Conservation (phyloP, 2,888 invertebrate genomes). For the Napeogenes sylphis region DNA sequence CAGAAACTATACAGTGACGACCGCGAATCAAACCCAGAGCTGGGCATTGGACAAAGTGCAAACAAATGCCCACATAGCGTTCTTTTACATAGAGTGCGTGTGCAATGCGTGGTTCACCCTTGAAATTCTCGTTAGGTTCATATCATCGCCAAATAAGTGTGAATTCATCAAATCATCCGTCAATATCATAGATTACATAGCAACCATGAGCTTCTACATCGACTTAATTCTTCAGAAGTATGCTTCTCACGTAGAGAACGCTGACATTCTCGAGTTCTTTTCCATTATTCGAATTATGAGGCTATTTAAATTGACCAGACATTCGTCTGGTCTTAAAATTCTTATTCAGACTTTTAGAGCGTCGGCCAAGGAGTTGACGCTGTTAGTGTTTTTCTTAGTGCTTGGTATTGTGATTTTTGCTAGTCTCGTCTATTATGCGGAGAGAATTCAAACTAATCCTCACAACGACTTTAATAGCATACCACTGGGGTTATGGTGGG, state of each 20-base stretch:
- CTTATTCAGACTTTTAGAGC: slow-evolving; percentile 98
- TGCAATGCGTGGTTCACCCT: slow-evolving; percentile 99
- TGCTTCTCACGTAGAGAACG: slow-evolving; percentile 94
- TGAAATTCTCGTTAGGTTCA: slow-evolving; percentile 95
- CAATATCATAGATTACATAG: slow-evolving; percentile 99
- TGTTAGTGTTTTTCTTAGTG: slow-evolving; percentile 98
- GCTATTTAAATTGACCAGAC: slow-evolving; percentile 96
- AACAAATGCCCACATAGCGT: slow-evolving; percentile 97
- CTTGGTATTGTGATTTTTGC: slow-evolving; percentile 99
- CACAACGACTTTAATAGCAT: slow-evolving; percentile 99
- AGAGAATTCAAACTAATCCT: slow-evolving; percentile 95
- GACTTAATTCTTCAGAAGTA: slow-evolving; percentile 93
- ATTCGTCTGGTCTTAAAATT: slow-evolving; percentile 98
- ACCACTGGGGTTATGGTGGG: slow-evolving; percentile 99
- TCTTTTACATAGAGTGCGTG: slow-evolving; percentile 98
- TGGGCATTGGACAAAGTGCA: slow-evolving; percentile 94
- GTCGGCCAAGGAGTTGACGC: slow-evolving; percentile 96
- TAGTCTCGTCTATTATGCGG: slow-evolving; percentile 98
- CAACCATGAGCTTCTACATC: slow-evolving; percentile 98
- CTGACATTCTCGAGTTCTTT: slow-evolving; percentile 97
- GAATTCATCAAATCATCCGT: slow-evolving; percentile 97
- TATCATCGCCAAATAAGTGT: slow-evolving; percentile 95
- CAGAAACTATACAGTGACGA: slow-evolving; percentile 86
- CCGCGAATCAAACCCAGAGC: slow-evolving; percentile 83
- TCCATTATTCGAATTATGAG: slow-evolving; percentile 98